Conservation (phyloP, 23 tunicate genomes). For the Aplidium turbinatum region DNA sequence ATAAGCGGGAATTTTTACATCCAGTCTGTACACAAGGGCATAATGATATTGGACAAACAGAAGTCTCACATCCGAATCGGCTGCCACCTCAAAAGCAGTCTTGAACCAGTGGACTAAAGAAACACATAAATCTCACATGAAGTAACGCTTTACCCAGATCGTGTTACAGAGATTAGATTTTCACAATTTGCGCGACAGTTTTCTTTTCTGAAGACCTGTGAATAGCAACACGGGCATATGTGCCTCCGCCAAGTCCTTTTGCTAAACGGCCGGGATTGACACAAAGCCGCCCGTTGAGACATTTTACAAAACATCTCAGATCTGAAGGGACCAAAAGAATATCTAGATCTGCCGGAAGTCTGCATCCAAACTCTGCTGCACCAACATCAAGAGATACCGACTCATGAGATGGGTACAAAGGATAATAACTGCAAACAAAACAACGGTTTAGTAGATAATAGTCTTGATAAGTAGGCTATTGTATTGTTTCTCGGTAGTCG, state of each 20-base stretch:
- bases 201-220: conserved; percentile 7
- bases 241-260: conserved; percentile 80
- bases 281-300: conserved; percentile 52
- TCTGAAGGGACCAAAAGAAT: conserved; percentile 70
- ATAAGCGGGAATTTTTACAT: too few species aligned
- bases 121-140: too few species aligned
- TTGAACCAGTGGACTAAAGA: too few species aligned
- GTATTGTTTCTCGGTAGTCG: too few species aligned
- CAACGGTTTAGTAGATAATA: too few species aligned
- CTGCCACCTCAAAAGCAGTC: too few species aligned
- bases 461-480: too few species aligned
- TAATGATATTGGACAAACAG: too few species aligned
- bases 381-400: conserved; percentile 44
- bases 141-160: too few species aligned
- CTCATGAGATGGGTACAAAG: conserved; percentile 76
- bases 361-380: conserved; percentile 48
- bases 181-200: conserved; percentile 47
- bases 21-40: too few species aligned
- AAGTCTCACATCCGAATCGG: too few species aligned
- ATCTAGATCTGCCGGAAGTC: conserved; percentile 43
- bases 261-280: conserved; percentile 86
- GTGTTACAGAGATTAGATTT: conserved; percentile 39
- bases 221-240: conserved; percentile 50
- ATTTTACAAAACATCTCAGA: conserved; percentile 55
- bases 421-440: conserved; percentile 51